Conservation (phyloP, 2,797 vertebrate genomes). For the Siniperca scherzeri region DNA sequence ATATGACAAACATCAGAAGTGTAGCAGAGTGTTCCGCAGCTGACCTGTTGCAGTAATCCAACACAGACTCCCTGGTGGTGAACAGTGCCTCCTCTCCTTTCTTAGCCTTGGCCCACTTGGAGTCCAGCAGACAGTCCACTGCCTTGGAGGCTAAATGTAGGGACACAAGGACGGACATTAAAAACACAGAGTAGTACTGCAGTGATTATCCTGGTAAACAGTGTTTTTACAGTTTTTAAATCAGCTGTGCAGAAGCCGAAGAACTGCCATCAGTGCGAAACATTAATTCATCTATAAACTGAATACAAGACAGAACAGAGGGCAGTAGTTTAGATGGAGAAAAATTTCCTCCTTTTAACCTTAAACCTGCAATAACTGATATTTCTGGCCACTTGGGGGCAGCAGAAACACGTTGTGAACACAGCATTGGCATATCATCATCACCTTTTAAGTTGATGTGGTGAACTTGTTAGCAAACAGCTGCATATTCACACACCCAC, state of each 20-base stretch:
- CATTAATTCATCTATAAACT: background rate
- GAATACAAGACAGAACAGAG: background rate
- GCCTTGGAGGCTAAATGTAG: constrained; percentile 93
- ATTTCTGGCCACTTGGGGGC: background rate
- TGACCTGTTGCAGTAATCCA: constrained; percentile 98
- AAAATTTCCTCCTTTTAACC: background rate
- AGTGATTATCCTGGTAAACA: background rate
- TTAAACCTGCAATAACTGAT: background rate
- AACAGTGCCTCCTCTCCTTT: constrained; percentile 97
- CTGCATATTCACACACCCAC: background rate
- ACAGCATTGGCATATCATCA: background rate
- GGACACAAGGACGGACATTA: constrained; percentile 14
- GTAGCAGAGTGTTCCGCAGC: background rate
- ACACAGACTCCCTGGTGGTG: constrained; percentile 94
- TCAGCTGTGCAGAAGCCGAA: background rate
- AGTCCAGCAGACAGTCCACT: constrained; percentile 97
- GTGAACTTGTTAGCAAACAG: background rate
- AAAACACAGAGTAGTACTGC: background rate
- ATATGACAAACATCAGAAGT: background rate
- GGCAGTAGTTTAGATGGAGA: background rate
- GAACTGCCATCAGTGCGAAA: background rate
- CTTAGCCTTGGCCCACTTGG: constrained; percentile 98
- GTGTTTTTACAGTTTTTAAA: background rate
- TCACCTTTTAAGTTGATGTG: background rate
- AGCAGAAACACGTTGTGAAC: background rate